Evolutionary conservation across 92 coral and sea anemone genomes (phyloP), one percentile per base, ranked within the genome.

Genomic region (Palythoa heliodiscus): DNA sequence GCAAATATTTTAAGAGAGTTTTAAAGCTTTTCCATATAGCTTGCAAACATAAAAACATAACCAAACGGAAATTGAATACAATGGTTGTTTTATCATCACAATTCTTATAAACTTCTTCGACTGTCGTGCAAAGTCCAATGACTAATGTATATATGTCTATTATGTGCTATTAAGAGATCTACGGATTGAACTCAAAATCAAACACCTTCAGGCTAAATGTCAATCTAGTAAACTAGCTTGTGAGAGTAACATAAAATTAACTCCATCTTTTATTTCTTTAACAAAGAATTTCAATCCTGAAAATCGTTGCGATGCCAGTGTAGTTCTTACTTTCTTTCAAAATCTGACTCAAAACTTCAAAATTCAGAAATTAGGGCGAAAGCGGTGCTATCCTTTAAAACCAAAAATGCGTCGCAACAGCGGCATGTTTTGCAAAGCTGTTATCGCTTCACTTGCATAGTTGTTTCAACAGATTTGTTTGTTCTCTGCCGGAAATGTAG

Each of bases 391-490:
- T 24, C 3, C 14, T 25, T 10, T 37, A 10, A 17, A 25, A 25
- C 3, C 4, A 25, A 53, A 52, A 23, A 11, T 75, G 81, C 81
- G 63, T 76, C 81, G 53, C 81, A 76, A 76, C 81, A 76, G 40
- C 67, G 81, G 66, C 48, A 76, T 76, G 68, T 58, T 76, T 54
- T 76, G 81, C 67, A 52, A 25, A 25, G 47, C 81, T 53, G 14
- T 76, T 74, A 74, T 74, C 60, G 37, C 48, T 24, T 53, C n/a
- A 35, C 64, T 54, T 67, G 84, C 84, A 80, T 66, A 37, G 84
- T 80, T 80, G 72, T 80, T 63, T 64, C 60, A 37, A 66, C n/a
- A 80, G 84, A 48, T 52, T 63, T 52, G 84, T 80, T 80, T 80
- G 38, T 29, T 17, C 64, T 20, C 58, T 8, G 37, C 74, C 73